A percentile compares a stretch with the other conserved stretches of the same genome.
Conservation (phyloP, 2,888 invertebrate genomes). For the Pristionchus exspectatus region DNA sequence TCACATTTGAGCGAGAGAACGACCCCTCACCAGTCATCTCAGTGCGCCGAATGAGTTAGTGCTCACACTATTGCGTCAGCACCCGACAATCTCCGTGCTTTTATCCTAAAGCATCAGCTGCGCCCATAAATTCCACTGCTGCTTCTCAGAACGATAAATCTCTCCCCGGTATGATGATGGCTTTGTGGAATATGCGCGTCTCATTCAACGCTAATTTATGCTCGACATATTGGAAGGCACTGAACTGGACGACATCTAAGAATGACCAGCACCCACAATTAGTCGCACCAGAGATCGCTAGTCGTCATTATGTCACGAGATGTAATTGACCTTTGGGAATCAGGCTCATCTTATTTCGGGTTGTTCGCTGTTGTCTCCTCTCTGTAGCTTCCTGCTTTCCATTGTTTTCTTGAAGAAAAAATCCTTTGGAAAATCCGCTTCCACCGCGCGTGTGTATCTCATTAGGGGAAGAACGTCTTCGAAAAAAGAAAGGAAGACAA, state of each 20-base stretch:
- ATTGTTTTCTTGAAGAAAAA: background rate
- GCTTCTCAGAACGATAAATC: background rate
- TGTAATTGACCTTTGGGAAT: background rate
- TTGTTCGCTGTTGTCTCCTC: background rate
- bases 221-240: background rate
- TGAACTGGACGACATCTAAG: background rate
- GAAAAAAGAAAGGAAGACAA: background rate
- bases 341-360: background rate
- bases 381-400: background rate
- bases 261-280: background rate
- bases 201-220: background rate
- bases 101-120: background rate
- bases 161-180: no score
- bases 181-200: no score
- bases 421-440: constrained; percentile 1
- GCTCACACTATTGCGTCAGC: background rate
- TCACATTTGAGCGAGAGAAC: background rate
- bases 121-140: background rate
- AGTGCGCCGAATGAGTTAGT: background rate
- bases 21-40: background rate
- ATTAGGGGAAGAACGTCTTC: constrained; percentile 7
- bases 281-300: background rate
- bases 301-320: background rate
- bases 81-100: background rate
- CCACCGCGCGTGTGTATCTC: background rate